A percentile compares a stretch with the other conserved stretches of the same genome.
These are phyloP conservation scores for Tadarida brasiliensis DNA, from an alignment of 2,797 vertebrate species.

Conservation along the genomic window DNA sequence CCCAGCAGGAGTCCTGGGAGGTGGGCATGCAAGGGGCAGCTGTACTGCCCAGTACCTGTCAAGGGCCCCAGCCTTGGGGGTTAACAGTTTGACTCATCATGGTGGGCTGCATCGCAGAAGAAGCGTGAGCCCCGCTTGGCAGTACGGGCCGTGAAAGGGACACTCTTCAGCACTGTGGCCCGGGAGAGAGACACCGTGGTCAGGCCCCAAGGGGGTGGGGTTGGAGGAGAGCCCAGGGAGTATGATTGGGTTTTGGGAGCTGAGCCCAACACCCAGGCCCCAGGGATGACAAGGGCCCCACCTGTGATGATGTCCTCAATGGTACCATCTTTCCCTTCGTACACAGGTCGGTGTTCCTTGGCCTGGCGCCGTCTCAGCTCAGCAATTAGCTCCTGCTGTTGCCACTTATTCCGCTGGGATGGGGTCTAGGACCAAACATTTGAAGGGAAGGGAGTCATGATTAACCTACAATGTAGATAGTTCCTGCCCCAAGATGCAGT, in stretches of 20 bases:
- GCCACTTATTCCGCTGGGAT: conserved; percentile 91
- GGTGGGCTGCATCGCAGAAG: conserved; percentile 98
- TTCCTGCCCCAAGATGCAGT: not conserved
- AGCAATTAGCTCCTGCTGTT: conserved; percentile 96
- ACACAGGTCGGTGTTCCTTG: conserved; percentile 97
- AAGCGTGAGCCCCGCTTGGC: conserved; percentile 99
- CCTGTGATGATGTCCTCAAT: conserved; percentile 99
- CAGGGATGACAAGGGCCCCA: conserved; percentile 77
- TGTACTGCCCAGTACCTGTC: conserved; percentile 81
- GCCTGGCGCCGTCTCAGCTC: conserved; percentile 96
- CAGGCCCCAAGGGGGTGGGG: conserved; percentile 33
- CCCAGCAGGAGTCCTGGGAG: conserved; percentile 25
- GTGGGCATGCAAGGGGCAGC: conserved; percentile 79
- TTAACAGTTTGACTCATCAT: conserved; percentile 99
- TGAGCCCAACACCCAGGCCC: not conserved
- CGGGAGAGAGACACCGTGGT: conserved; percentile 79
- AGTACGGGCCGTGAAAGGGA: conserved; percentile 98
- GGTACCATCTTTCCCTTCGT: conserved; percentile 98
- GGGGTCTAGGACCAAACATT: conserved; percentile 44
- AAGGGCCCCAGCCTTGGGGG: conserved; percentile 87
- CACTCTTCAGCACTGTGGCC: conserved; percentile 97
- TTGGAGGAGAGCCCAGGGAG: not conserved
- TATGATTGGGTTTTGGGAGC: not conserved
- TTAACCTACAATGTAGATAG: not conserved
- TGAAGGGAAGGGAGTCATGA: not conserved